phyloP scores from a whole-genome alignment of 37 sponge, comb jelly and placozoan genomes.

The Bolinopsis microptera region DNA sequence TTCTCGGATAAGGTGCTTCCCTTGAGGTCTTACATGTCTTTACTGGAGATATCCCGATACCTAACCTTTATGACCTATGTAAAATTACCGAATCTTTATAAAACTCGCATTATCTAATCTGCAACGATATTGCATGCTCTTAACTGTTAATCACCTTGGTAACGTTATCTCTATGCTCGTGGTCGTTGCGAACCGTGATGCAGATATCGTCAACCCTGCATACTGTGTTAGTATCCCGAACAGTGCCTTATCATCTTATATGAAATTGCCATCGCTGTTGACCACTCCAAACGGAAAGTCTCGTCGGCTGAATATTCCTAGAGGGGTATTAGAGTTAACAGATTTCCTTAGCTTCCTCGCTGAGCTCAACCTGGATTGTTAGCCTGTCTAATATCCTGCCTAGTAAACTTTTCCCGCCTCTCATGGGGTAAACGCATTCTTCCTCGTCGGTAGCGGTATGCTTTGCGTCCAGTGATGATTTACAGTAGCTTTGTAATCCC shows the following conservation, averaged over 20 bases:
- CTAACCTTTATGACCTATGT: slow-evolving; percentile 52
- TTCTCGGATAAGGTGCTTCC: too few relatives aligned
- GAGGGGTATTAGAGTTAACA: slow-evolving; percentile 45
- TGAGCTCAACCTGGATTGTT: slow-evolving; percentile 25
- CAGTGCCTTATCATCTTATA: slow-evolving; percentile 36
- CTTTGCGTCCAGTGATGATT: slow-evolving; percentile 60
- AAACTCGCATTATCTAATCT: slow-evolving; percentile 51
- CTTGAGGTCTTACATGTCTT: too few relatives aligned
- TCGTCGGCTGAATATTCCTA: slow-evolving; percentile 52
- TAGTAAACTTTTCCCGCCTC: slow-evolving; percentile 62
- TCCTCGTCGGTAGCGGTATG: slow-evolving; percentile 15
- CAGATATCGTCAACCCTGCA: slow-evolving; percentile 70
- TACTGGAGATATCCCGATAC: slow-evolving; percentile 38
- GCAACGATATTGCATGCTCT: slow-evolving; percentile 24
- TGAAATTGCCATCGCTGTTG: slow-evolving; percentile 66
- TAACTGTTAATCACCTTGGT: slow-evolving; percentile 64
- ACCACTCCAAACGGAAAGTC: slow-evolving; percentile 69
- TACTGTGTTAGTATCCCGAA: neutral
- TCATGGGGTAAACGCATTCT: slow-evolving; percentile 42
- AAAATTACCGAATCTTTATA: slow-evolving; percentile 40
- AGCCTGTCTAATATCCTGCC: slow-evolving; percentile 30
- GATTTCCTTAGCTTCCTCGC: slow-evolving; percentile 15
- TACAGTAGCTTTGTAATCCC: slow-evolving; percentile 65
- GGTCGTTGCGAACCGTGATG: slow-evolving; percentile 39
- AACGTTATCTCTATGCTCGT: slow-evolving; percentile 63